Evolutionary conservation across 2,797 vertebrate genomes (phyloP).

Genomic region (Morus bassanus): DNA sequence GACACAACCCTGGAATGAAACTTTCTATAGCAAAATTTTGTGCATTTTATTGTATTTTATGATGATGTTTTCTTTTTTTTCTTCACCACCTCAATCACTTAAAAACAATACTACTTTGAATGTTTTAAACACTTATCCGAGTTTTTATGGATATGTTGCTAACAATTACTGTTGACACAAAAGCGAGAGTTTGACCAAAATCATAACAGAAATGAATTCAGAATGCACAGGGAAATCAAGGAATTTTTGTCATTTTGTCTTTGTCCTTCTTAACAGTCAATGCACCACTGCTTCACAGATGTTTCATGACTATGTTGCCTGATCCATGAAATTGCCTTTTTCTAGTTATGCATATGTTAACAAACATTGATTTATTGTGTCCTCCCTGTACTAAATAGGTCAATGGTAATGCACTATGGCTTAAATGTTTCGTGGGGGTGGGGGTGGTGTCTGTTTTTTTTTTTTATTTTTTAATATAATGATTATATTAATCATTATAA

Average conservation of each 20-base stretch:
- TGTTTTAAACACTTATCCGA: not conserved
- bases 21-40: not conserved
- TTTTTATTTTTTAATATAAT: not conserved
- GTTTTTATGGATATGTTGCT: not conserved
- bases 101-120: not conserved
- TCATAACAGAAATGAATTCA: not conserved
- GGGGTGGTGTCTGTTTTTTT: not conserved
- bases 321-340: conserved; percentile 37
- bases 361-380: conserved; percentile 48
- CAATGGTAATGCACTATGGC: not conserved
- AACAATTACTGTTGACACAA: not conserved
- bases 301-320: not conserved
- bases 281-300: not conserved
- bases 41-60: not conserved
- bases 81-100: not conserved
- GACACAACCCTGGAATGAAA: not conserved
- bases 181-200: not conserved
- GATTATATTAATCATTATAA: not conserved
- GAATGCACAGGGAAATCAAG: not conserved
- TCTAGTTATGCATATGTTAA: conserved; percentile 30
- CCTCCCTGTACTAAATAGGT: not conserved
- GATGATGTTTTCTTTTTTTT: not conserved
- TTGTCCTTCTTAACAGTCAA: not conserved
- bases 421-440: not conserved
- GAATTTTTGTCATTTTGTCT: not conserved